These are phyloP conservation scores for Anser cygnoides DNA, from an alignment of 2,113 vertebrate genomes.

Conservation along the genomic window DNA sequence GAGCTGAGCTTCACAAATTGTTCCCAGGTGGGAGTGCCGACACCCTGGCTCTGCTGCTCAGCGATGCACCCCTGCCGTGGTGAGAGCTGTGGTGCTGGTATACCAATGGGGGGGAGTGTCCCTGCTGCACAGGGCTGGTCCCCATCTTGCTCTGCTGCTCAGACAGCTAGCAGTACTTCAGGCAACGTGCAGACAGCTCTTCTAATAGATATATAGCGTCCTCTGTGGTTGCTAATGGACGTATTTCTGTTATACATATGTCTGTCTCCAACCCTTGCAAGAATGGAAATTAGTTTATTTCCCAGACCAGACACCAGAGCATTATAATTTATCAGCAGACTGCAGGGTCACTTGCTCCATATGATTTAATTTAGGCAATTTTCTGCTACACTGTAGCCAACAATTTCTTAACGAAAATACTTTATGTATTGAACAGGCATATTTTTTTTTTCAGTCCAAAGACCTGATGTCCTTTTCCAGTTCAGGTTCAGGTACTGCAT, in stretches of 20 bases:
- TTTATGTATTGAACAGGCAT: not conserved
- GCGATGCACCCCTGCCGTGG: accelerated
- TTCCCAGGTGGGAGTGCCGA: not conserved
- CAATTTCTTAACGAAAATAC: not conserved
- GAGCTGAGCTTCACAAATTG: not conserved
- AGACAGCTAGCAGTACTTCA: accelerated
- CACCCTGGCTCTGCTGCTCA: not conserved
- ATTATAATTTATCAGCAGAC: not conserved
- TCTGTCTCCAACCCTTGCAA: not conserved
- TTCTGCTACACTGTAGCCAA: not conserved
- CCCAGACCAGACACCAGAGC: not conserved
- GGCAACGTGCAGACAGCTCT: not conserved
- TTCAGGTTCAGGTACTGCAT: not conserved
- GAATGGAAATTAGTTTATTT: slow-evolving; percentile 23
- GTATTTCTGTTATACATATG: not conserved
- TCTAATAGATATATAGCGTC: not conserved
- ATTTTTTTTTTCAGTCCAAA: not conserved
- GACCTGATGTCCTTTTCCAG: not conserved
- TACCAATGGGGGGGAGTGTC: accelerated
- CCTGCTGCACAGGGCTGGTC: accelerated
- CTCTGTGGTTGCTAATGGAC: not conserved
- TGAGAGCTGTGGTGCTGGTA: not conserved
- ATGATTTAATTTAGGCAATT: slow-evolving; percentile 16
- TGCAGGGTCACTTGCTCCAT: not conserved
- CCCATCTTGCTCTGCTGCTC: accelerated